phyloP scores from a whole-genome alignment of 2,113 vertebrate species.

The Clarias magur region DNA sequence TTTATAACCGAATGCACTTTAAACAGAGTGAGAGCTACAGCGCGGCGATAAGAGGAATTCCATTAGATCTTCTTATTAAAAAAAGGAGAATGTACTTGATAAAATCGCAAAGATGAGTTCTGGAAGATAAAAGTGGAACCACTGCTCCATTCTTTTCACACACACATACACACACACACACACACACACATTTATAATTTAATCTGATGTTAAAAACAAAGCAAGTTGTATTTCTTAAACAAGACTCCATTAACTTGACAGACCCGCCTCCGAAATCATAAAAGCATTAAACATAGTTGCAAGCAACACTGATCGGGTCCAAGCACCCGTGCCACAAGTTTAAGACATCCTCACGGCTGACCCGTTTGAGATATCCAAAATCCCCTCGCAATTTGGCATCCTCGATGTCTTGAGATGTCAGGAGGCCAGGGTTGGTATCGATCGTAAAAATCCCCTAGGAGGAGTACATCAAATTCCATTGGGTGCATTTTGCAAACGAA shows the following conservation, averaged over 20 bases:
- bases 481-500: no score
- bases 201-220: slow-evolving; percentile 3
- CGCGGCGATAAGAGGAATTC: slow-evolving; percentile 92
- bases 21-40: slow-evolving; percentile 89
- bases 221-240: background rate
- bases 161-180: background rate
- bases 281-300: background rate
- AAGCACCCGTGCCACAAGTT: no score
- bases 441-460: no score
- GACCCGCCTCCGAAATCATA: background rate
- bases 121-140: background rate
- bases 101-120: background rate
- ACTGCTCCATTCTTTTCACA: background rate
- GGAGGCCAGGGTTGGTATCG: no score
- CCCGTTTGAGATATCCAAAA: no score
- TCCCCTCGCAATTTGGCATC: no score
- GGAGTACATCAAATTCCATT: no score
- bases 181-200: background rate
- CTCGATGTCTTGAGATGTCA: no score
- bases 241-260: background rate
- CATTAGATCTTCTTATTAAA: slow-evolving; percentile 80
- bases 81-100: background rate
- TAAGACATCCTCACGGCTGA: no score
- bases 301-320: no score
- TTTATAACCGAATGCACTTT: slow-evolving; percentile 93